A percentile compares a stretch with the other conserved stretches of the same genome.
These are phyloP conservation scores for Lasioglossum pauxillum DNA, from an alignment of 2,888 invertebrate genomes.

Conservation along the genomic window DNA sequence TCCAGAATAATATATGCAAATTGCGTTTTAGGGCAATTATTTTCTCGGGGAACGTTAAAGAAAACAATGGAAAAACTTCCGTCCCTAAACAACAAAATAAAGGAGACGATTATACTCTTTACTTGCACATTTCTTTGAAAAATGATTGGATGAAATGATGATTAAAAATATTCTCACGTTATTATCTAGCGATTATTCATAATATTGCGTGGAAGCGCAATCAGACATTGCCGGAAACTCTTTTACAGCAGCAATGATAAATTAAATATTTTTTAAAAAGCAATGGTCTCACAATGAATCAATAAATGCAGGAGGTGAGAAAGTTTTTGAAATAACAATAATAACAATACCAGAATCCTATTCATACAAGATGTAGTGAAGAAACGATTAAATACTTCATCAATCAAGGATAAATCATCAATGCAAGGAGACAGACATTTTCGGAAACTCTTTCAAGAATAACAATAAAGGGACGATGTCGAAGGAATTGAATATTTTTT, in stretches of 20 bases:
- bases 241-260: neutral
- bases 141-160: neutral
- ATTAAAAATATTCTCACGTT: conserved; percentile 1
- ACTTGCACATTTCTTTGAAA: neutral
- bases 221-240: neutral
- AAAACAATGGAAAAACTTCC: neutral
- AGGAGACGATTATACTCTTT: neutral
- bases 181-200: neutral
- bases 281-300: neutral
- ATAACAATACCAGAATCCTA: neutral
- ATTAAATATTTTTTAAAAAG: neutral
- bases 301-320: neutral
- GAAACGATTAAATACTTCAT: neutral
- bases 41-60: neutral
- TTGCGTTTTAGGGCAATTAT: conserved; percentile 1
- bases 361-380: neutral
- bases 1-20: neutral
- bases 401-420: neutral
- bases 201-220: neutral
- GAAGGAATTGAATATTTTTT: neutral
- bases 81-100: neutral
- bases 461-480: neutral
- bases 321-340: neutral
- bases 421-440: neutral
- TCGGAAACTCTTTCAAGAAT: neutral